Percentiles rank a stretch among this genome's conserved stretches.
Conservation (phyloP, 2,888 invertebrate species). For the Dryadula phaetusa region DNA sequence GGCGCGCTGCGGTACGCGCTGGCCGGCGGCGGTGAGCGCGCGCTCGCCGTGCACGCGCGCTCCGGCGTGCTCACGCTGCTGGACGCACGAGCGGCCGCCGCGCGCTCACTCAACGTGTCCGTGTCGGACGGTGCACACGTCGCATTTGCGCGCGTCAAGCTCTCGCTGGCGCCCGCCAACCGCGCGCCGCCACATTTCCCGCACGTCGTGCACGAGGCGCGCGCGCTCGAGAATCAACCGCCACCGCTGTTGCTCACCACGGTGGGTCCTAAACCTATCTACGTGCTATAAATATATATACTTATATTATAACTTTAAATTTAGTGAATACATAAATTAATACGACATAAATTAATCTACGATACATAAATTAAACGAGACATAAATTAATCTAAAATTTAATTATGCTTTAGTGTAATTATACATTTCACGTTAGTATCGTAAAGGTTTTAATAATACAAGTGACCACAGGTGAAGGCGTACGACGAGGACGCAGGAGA, state of each 20-base stretch:
- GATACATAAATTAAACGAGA: too few relatives aligned
- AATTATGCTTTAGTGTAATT: too few relatives aligned
- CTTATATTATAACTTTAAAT: too few relatives aligned
- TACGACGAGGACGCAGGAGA: slow-evolving; percentile 92
- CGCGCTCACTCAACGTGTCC: slow-evolving; percentile 91
- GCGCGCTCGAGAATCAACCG: slow-evolving; percentile 91
- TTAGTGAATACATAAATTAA: too few relatives aligned
- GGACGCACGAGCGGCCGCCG: slow-evolving; percentile 79
- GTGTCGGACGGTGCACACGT: slow-evolving; percentile 98
- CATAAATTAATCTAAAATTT: too few relatives aligned
- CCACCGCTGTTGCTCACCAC: slow-evolving; percentile 90
- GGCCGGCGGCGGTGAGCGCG: slow-evolving; percentile 53
- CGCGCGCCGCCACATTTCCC: slow-evolving; percentile 90
- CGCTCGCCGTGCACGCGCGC: slow-evolving; percentile 61
- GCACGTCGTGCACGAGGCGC: slow-evolving; percentile 90
- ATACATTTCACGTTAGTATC: not conserved
- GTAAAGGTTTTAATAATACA: not conserved
- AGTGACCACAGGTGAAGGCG: slow-evolving; percentile 86
- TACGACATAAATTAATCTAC: too few relatives aligned
- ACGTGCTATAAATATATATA: not conserved
- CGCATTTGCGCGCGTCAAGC: slow-evolving; percentile 92
- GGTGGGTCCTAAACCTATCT: slow-evolving; percentile 61
- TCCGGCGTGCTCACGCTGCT: slow-evolving; percentile 65
- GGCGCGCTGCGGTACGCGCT: slow-evolving; percentile 91
- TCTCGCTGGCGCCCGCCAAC: slow-evolving; percentile 91